A percentile compares a stretch with the other conserved stretches of the same genome.
Conservation (phyloP, 1,140 invertebrate genomes). For the Lysiphlebus fabarum region DNA sequence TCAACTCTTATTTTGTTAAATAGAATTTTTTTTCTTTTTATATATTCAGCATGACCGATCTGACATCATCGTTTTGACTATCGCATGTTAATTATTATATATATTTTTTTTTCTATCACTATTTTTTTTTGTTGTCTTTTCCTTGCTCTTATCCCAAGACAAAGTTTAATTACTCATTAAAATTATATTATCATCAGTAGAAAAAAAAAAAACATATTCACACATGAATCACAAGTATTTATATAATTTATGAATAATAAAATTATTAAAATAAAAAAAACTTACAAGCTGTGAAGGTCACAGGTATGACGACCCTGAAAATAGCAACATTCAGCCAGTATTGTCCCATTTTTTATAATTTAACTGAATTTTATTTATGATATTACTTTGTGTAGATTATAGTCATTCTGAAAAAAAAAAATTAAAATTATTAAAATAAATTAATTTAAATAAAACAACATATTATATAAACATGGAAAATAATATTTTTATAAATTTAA, state of each 20-base stretch:
- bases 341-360: slow-evolving; percentile 37
- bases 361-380: not conserved
- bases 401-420: slow-evolving; percentile 9
- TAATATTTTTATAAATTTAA: no score
- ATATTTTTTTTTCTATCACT: not conserved
- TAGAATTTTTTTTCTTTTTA: no score
- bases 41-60: no score
- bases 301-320: slow-evolving; percentile 46
- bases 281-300: slow-evolving; percentile 46
- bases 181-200: not conserved
- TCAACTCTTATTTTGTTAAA: no score
- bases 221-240: no score
- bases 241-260: no score
- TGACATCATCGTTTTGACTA: slow-evolving; percentile 9
- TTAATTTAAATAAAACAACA: not conserved
- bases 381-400: not conserved
- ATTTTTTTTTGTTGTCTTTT: not conserved
- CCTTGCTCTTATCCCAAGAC: not conserved
- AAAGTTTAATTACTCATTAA: not conserved
- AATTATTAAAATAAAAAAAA: slow-evolving; percentile 23
- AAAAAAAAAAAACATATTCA: no score
- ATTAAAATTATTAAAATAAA: not conserved
- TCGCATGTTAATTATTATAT: not conserved
- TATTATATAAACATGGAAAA: not conserved
- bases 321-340: slow-evolving; percentile 49